phyloP scores from a whole-genome alignment of 2,888 invertebrate genomes.

The Dromius quadrimaculatus region DNA sequence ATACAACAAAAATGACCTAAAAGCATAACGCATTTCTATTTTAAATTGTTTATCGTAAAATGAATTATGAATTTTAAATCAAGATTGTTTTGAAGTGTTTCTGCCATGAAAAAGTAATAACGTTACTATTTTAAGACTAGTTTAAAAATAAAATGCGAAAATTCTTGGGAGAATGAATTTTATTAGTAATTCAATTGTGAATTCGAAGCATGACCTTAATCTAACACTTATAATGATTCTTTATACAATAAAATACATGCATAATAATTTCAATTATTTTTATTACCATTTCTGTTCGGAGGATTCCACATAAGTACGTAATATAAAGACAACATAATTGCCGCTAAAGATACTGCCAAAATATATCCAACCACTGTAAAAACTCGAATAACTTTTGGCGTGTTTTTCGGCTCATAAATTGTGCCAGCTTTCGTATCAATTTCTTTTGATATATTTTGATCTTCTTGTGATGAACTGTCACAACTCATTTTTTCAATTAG shows the following conservation, averaged over 20 bases:
- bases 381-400: slow-evolving; percentile 70
- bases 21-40: slow-evolving; percentile 10
- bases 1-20: slow-evolving; percentile 24
- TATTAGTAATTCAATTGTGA: slow-evolving; percentile 1
- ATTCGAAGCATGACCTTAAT: slow-evolving; percentile 34
- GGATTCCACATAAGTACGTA: slow-evolving; percentile 84
- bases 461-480: slow-evolving; percentile 35
- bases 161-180: slow-evolving; percentile 8
- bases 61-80: slow-evolving; percentile 38
- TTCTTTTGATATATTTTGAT: slow-evolving; percentile 26
- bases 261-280: neutral
- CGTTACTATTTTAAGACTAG: slow-evolving; percentile 17
- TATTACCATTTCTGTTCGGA: slow-evolving; percentile 37
- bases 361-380: slow-evolving; percentile 86
- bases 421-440: slow-evolving; percentile 2
- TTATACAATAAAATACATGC: slow-evolving; percentile 8
- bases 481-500: slow-evolving; percentile 39
- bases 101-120: slow-evolving; percentile 24
- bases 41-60: slow-evolving; percentile 33
- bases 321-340: slow-evolving; percentile 83
- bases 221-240: slow-evolving; percentile 36
- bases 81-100: slow-evolving; percentile 28
- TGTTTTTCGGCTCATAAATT: slow-evolving; percentile 58
- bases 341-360: slow-evolving; percentile 87
- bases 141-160: slow-evolving; percentile 12